These are phyloP conservation scores for Menidia menidia DNA, from an alignment of 2,797 vertebrate genomes.

Conservation along the genomic window DNA sequence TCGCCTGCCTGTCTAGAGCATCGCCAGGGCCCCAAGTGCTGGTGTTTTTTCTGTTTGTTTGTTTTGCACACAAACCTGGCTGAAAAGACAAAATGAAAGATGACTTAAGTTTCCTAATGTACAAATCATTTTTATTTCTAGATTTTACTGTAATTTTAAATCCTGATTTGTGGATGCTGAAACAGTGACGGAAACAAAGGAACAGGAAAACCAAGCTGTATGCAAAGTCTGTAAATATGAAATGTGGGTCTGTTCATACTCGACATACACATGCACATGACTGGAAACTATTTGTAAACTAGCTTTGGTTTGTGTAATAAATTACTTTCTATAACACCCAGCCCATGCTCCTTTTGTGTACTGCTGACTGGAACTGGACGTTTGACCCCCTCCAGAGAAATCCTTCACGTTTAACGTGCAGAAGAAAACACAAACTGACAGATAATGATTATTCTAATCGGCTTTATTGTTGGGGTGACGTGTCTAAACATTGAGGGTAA, in stretches of 20 bases:
- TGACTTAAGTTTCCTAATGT: conserved; percentile 64
- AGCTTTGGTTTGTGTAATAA: conserved; percentile 90
- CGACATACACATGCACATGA: conserved; percentile 81
- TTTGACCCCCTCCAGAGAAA: too few species aligned
- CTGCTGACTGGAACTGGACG: too few species aligned
- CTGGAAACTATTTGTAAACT: conserved; percentile 89
- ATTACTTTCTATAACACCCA: conserved; percentile 84
- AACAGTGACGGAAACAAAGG: conserved; percentile 80
- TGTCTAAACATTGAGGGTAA: too few species aligned
- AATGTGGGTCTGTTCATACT: conserved; percentile 86
- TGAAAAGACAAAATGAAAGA: conserved; percentile 65
- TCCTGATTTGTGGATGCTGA: conserved; percentile 70
- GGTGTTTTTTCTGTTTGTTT: conserved; percentile 60
- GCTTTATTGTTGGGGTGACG: too few species aligned
- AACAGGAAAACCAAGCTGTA: conserved; percentile 85
- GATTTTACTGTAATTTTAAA: conserved; percentile 77
- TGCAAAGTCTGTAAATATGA: conserved; percentile 92
- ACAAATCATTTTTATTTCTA: conserved; percentile 78
- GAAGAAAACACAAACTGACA: too few species aligned
- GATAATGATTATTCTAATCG: too few species aligned
- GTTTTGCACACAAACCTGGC: conserved; percentile 63
- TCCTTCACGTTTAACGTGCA: too few species aligned
- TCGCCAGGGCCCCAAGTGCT: conserved; percentile 59
- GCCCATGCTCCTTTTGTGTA: conserved; percentile 45
- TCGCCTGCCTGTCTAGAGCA: conserved; percentile 73